Percentiles rank a stretch among this genome's conserved stretches.
phyloP scores from a whole-genome alignment of 2,888 invertebrate genomes.

The Megalurothrips usitatus region DNA sequence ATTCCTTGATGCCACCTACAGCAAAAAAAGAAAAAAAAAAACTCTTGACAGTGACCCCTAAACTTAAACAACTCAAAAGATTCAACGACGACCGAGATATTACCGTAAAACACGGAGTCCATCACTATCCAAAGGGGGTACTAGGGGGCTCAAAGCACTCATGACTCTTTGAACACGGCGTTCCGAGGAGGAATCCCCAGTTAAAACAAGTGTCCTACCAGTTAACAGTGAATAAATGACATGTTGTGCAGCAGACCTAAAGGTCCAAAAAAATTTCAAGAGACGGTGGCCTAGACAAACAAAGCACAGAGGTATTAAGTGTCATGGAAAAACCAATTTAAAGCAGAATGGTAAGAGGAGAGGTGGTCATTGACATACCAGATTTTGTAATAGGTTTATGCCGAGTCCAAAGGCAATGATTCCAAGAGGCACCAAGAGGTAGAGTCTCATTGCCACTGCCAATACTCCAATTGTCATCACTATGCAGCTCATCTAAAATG shows the following conservation, averaged over 20 bases:
- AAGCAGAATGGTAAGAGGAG: not conserved
- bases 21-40: not conserved
- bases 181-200: slow-evolving; percentile 33
- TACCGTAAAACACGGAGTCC: slow-evolving; percentile 32
- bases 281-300: slow-evolving; percentile 37
- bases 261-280: slow-evolving; percentile 40
- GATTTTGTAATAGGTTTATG: not conserved
- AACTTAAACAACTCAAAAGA: too few species aligned
- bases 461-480: slow-evolving; percentile 29
- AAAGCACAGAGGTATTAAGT: not conserved
- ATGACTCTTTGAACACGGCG: slow-evolving; percentile 34
- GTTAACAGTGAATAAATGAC: slow-evolving; percentile 41
- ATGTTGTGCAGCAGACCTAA: slow-evolving; percentile 40
- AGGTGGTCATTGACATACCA: not conserved
- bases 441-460: not conserved
- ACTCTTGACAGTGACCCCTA: not conserved
- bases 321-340: not conserved
- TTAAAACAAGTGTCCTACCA: slow-evolving; percentile 36
- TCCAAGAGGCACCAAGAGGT: not conserved
- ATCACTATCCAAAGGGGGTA: slow-evolving; percentile 33
- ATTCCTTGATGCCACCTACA: slow-evolving; percentile 43
- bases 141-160: slow-evolving; percentile 33
- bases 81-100: too few species aligned
- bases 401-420: not conserved
- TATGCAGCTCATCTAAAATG: slow-evolving; percentile 33